Evolutionary conservation across 2,888 invertebrate genomes (phyloP), one percentile per base, ranked within the genome.

Genomic region (Kryphioiulus occultus): DNA sequence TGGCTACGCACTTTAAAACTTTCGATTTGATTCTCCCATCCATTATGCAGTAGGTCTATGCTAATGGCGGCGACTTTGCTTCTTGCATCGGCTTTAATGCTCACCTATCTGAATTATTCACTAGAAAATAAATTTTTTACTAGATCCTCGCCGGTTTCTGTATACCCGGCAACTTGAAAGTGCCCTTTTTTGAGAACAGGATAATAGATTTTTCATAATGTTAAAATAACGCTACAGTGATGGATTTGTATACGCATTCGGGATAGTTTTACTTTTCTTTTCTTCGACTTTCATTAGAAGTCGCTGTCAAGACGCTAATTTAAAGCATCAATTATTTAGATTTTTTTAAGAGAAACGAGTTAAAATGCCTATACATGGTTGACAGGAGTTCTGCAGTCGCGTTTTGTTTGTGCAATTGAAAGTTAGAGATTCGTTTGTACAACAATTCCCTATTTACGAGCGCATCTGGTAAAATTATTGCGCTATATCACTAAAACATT

Each of bases 161-260:
- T 78, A 17, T 78, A 78, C 78, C 78, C 78, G 15, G 30, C 30
- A 78, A 30, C 78, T 30, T 78, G 78, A 78, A 78, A 78, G 78
- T 78, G 78, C 78, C 26, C 68, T 26, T 68, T 78, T 78, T 78
- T 78, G 12, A 32, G 12, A 1, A 30, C 15, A 30, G 30, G 78
- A 78, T 78, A 78, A 78, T 78, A 78, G 78, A 78, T 78, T 78
- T 53, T 78, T 78, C 78, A 78, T 78, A 78, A 78, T 78, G 78
- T 26, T 78, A 78, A 78, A 30, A 78, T 78, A 32, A 78, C 17
- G 78, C 12, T 30, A 32, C 78, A 30, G 3, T 9, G 78, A 30
- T 78, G 78, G 78, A 30, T 78, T 10, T 78, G 15, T 78, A n/a
- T 30, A 30, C 78, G 30, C 78, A 78, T 78, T 78, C 78, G 15